A percentile compares a stretch with the other conserved stretches of the same genome.
These are phyloP conservation scores for Acronicta alni DNA, from an alignment of 2,888 invertebrate species.

Conservation along the genomic window DNA sequence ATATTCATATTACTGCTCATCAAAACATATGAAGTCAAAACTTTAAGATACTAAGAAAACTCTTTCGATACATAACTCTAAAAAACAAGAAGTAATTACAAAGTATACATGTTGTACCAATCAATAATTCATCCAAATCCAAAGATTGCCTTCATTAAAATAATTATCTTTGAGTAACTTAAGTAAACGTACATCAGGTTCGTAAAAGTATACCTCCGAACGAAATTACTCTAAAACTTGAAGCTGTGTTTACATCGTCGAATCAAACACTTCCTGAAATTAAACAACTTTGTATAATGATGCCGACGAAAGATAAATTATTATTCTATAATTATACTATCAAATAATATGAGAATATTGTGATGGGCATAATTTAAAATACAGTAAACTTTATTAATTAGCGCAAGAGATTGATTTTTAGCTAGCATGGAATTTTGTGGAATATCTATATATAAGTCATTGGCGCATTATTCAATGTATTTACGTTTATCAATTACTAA, in stretches of 20 bases:
- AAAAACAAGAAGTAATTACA: constrained; percentile 18
- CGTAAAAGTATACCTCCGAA: constrained; percentile 38
- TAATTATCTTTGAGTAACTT: constrained; percentile 43
- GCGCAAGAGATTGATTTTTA: constrained; percentile 1
- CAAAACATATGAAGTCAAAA: too few species aligned
- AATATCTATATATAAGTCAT: too few species aligned
- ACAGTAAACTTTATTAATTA: constrained; percentile 32
- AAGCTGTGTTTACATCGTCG: constrained; percentile 32
- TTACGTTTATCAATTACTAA: too few species aligned
- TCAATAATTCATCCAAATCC: constrained; percentile 42
- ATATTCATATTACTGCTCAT: too few species aligned
- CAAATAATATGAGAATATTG: constrained; percentile 45
- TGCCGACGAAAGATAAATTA: constrained; percentile 38
- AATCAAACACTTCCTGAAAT: constrained; percentile 56
- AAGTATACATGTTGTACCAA: constrained; percentile 26
- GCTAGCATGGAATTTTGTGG: background rate
- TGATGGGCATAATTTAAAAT: constrained; percentile 35
- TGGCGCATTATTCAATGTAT: too few species aligned
- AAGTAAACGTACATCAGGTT: constrained; percentile 42
- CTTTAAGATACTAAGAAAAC: background rate
- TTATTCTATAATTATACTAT: constrained; percentile 49
- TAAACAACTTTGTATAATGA: constrained; percentile 51
- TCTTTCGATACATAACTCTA: background rate
- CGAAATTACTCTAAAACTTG: constrained; percentile 43
- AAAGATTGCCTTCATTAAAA: constrained; percentile 47